A percentile compares a stretch with the other conserved stretches of the same genome.
Conservation (phyloP, 2,797 vertebrate genomes). For the Bovichtus variegatus region DNA sequence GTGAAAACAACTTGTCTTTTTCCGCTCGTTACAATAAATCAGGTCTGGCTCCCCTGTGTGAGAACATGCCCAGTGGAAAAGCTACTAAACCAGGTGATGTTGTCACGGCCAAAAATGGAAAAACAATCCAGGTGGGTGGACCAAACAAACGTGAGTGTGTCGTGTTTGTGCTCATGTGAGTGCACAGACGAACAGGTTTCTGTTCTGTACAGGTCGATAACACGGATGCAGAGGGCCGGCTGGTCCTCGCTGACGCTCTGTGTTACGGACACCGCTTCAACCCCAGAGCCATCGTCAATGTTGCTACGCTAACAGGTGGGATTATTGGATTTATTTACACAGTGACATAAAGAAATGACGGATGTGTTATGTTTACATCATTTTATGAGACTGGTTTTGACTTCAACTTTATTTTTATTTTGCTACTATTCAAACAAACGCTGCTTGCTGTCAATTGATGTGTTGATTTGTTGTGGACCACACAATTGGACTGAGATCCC, state of each 20-base stretch:
- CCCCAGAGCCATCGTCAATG: slow-evolving; percentile 91
- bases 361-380: not conserved
- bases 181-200: not conserved
- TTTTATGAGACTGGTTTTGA: not conserved
- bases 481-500: fast-evolving
- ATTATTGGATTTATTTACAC: not conserved
- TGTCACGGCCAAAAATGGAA: slow-evolving; percentile 93
- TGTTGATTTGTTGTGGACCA: not conserved
- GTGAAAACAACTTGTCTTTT: not conserved
- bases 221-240: slow-evolving; percentile 95
- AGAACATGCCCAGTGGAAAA: slow-evolving; percentile 97
- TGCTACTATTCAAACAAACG: not conserved
- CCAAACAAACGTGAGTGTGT: not conserved
- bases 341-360: not conserved
- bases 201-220: slow-evolving; percentile 91
- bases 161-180: not conserved
- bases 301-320: slow-evolving; percentile 95
- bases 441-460: not conserved
- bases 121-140: slow-evolving; percentile 94
- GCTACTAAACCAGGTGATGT: slow-evolving; percentile 97
- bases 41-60: slow-evolving; percentile 96
- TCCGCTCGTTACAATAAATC: slow-evolving; percentile 1
- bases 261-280: slow-evolving; percentile 93
- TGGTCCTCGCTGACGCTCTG: slow-evolving; percentile 93
- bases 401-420: not conserved